These are phyloP conservation scores for Nysson spinosus DNA, from an alignment of 2,888 invertebrate genomes.

Conservation along the genomic window DNA sequence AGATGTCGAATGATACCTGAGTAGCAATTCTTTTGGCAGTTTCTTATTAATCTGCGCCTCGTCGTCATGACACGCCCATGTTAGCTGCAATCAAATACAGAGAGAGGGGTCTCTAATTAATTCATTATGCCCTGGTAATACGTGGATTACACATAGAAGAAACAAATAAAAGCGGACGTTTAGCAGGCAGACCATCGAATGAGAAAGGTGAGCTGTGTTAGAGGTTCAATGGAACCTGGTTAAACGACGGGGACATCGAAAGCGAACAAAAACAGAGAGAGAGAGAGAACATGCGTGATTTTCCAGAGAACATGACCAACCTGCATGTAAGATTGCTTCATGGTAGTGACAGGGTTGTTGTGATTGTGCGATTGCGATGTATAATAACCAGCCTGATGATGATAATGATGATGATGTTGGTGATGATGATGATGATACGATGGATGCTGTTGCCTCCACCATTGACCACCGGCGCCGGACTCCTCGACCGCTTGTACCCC, in stretches of 20 bases:
- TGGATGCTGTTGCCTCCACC: constrained; percentile 73
- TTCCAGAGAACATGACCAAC: constrained; percentile 67
- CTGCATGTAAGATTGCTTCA: constrained; percentile 79
- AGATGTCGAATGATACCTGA: constrained; percentile 80
- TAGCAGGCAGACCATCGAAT: neutral
- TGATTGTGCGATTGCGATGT: constrained; percentile 74
- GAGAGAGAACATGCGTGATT: constrained; percentile 37
- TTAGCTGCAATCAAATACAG: constrained; percentile 80
- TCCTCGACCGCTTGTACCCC: constrained; percentile 72
- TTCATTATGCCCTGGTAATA: neutral
- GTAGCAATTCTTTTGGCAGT: constrained; percentile 96
- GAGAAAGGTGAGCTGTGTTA: no score
- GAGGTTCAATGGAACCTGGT: no score
- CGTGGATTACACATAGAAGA: neutral
- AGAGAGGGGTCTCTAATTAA: constrained; percentile 14
- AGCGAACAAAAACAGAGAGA: constrained; percentile 27
- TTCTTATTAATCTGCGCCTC: constrained; percentile 94
- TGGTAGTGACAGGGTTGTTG: constrained; percentile 75
- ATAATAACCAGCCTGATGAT: constrained; percentile 74
- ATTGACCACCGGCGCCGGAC: constrained; percentile 71
- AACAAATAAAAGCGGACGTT: neutral
- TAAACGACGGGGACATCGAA: no score
- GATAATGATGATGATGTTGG: constrained; percentile 67
- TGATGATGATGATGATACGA: constrained; percentile 65
- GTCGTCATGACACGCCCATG: constrained; percentile 87